phyloP scores from a whole-genome alignment of 2,797 vertebrate species.

The Harpagifer antarcticus region DNA sequence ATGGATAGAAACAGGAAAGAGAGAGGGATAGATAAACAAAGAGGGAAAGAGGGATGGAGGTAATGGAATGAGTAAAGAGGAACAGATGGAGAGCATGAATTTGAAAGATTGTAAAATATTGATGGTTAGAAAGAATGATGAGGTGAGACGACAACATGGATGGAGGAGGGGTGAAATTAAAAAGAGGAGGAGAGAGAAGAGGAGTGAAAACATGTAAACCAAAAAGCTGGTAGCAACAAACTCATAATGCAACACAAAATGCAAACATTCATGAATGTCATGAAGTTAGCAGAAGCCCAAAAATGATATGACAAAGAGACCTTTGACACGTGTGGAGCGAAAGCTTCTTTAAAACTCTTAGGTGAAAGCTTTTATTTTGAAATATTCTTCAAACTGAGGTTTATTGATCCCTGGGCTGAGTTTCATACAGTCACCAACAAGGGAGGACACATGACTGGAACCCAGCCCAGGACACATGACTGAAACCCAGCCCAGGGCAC shows the following conservation, averaged over 20 bases:
- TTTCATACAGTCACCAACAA: conserved; percentile 29
- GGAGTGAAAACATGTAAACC: conserved; percentile 52
- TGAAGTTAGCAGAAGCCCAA: conserved; percentile 66
- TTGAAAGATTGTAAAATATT: background rate
- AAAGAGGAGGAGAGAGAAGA: conserved; percentile 26
- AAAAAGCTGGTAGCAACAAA: conserved; percentile 53
- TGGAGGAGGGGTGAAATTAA: background rate
- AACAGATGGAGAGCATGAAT: background rate
- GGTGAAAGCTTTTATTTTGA: conserved; percentile 38
- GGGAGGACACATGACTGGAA: conserved; percentile 9
- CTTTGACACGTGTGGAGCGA: conserved; percentile 22
- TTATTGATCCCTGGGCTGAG: conserved; percentile 23
- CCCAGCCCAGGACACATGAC: background rate
- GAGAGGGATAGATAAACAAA: background rate
- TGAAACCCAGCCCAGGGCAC: conserved; percentile 26
- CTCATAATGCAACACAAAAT: conserved; percentile 59
- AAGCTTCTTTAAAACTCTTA: conserved; percentile 35
- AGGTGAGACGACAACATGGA: conserved; percentile 11
- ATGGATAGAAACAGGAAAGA: conserved; percentile 15
- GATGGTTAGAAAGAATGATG: conserved; percentile 7
- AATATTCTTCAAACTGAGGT: conserved; percentile 21
- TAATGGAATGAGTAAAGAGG: background rate
- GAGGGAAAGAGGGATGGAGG: background rate
- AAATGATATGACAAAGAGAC: conserved; percentile 35
- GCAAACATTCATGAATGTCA: conserved; percentile 52